Evolutionary conservation across 2,113 vertebrate genomes (phyloP).

Genomic region (Hypanus sabinus): DNA sequence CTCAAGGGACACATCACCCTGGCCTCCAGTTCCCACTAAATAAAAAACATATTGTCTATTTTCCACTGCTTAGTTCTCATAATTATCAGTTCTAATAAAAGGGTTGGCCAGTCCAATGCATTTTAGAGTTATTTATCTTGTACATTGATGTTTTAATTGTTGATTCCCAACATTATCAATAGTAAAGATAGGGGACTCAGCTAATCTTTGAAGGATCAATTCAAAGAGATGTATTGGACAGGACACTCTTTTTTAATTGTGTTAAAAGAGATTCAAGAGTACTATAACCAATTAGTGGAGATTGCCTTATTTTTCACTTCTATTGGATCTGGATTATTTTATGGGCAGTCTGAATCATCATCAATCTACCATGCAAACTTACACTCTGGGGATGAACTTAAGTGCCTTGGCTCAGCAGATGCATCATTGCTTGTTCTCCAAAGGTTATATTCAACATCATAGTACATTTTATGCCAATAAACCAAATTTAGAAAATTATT

Average conservation of each 20-base stretch:
- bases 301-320: background rate
- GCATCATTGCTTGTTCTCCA: background rate
- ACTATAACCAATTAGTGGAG: background rate
- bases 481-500: background rate
- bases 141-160: background rate
- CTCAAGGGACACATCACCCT: background rate
- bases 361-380: background rate
- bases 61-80: background rate
- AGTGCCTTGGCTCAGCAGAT: background rate
- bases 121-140: background rate
- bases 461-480: background rate
- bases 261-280: background rate
- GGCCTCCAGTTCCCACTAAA: background rate
- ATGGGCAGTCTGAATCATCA: background rate
- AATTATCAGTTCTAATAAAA: background rate
- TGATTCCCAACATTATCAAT: background rate
- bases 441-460: background rate
- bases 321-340: background rate
- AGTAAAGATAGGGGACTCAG: background rate
- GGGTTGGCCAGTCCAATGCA: background rate
- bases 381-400: background rate
- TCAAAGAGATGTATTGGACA: slow-evolving; percentile 6
- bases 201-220: slow-evolving; percentile 16
- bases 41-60: background rate
- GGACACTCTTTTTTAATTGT: background rate